phyloP scores from a whole-genome alignment of 2,113 vertebrate genomes.

The Nycticebus coucang region DNA sequence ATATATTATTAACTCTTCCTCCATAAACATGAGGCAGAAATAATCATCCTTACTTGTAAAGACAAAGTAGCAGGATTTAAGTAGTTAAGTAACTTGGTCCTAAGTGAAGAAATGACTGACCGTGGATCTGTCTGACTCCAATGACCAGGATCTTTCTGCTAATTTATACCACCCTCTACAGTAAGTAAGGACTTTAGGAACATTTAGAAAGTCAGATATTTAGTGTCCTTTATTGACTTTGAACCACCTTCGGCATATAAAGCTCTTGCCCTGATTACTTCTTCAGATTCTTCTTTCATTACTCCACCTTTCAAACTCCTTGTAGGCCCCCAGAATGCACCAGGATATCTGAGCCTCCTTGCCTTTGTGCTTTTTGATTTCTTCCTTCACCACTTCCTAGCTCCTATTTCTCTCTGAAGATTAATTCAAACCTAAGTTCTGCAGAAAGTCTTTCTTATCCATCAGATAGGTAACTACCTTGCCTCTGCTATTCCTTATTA shows the following conservation, averaged over 20 bases:
- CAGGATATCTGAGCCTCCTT: not conserved
- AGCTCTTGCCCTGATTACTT: not conserved
- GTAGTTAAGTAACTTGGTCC: not conserved
- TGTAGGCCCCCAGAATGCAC: not conserved
- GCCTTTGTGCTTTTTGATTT: not conserved
- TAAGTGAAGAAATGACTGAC: slow-evolving; percentile 20
- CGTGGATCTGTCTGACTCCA: not conserved
- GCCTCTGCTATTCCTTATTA: not conserved
- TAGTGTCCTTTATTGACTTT: slow-evolving; percentile 28
- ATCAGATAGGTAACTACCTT: not conserved
- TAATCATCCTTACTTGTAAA: slow-evolving; percentile 1
- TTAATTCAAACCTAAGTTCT: not conserved
- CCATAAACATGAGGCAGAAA: slow-evolving; percentile 2
- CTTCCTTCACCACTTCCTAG: not conserved
- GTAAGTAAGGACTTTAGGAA: not conserved
- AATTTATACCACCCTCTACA: not conserved
- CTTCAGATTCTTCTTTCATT: not conserved
- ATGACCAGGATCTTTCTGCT: slow-evolving; percentile 2
- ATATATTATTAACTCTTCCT: not conserved
- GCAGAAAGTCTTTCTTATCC: not conserved
- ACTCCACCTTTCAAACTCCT: not conserved
- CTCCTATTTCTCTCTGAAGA: slow-evolving; percentile 12
- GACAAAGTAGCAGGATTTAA: slow-evolving; percentile 17
- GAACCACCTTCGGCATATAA: not conserved
- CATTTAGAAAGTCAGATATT: not conserved